Evolutionary conservation across 1,140 invertebrate genomes (phyloP).

Genomic region (Apolygus lucorum): DNA sequence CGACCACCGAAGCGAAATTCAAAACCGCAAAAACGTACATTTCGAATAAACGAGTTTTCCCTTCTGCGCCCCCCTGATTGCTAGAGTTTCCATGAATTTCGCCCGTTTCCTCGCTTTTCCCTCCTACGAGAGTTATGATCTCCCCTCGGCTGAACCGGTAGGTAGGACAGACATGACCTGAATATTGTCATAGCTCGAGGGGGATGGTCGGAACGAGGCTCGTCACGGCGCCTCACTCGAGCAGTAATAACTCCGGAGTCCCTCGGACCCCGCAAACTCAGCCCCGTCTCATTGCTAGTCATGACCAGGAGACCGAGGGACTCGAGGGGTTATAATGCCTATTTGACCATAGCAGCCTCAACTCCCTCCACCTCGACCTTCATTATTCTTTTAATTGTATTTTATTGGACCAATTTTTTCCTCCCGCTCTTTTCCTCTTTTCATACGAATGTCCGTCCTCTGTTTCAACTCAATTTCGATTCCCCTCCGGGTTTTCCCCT

Average conservation of each 20-base stretch:
- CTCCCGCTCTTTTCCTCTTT: not conserved
- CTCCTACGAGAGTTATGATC: not conserved
- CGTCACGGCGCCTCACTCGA: not conserved
- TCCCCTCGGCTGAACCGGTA: not conserved
- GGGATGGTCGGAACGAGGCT: too few relatives aligned
- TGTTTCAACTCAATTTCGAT: not conserved
- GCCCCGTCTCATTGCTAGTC: constrained; percentile 5
- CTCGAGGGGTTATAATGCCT: not conserved
- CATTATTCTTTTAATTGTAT: constrained; percentile 11
- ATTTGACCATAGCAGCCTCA: not conserved
- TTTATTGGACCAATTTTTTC: not conserved
- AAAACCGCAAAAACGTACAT: too few relatives aligned
- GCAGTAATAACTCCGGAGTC: not conserved
- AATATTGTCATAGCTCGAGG: too few relatives aligned
- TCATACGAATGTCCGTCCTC: not conserved
- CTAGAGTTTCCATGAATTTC: too few relatives aligned
- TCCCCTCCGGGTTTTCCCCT: not conserved
- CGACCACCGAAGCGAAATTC: too few relatives aligned
- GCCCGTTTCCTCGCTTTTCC: too few relatives aligned
- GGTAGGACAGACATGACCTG: not conserved
- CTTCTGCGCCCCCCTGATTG: too few relatives aligned
- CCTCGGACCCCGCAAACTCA: too few relatives aligned
- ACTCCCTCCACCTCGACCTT: not conserved
- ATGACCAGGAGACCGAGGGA: not conserved
- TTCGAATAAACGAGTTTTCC: too few relatives aligned